Conservation (phyloP, 2,113 vertebrate genomes). For the Chionis minor region DNA sequence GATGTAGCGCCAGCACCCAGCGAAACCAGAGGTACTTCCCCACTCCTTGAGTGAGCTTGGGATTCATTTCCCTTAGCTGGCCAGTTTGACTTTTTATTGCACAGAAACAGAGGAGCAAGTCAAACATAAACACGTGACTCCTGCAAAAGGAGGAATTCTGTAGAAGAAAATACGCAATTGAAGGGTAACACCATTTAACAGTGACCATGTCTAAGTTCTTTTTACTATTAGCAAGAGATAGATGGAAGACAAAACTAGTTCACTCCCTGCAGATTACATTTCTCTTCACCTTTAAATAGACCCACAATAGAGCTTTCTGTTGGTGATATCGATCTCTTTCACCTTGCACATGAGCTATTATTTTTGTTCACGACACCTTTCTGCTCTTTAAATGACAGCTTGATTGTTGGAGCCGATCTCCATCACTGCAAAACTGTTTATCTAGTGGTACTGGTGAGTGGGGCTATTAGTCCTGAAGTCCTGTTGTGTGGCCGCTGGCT, state of each 20-base stretch:
- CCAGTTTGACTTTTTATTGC: not conserved
- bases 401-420: constrained; percentile 6
- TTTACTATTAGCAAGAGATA: not conserved
- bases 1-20: not conserved
- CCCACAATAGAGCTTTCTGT: not conserved
- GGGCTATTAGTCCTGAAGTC: not conserved
- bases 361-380: not conserved
- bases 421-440: not conserved
- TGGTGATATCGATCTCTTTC: not conserved
- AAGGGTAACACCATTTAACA: not conserved
- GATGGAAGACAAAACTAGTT: not conserved
- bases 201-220: not conserved
- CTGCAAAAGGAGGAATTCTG: not conserved
- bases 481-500: not conserved
- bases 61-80: not conserved
- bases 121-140: rapidly evolving
- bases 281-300: not conserved
- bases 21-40: not conserved
- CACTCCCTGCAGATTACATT: not conserved
- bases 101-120: not conserved
- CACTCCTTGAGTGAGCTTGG: not conserved
- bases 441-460: not conserved
- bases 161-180: not conserved
- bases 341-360: not conserved
- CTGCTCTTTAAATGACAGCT: constrained; percentile 4